A percentile compares a stretch with the other conserved stretches of the same genome.
Evolutionary conservation across 2,888 invertebrate species (phyloP).

Genomic region (Amblyjoppa fuscipennis): DNA sequence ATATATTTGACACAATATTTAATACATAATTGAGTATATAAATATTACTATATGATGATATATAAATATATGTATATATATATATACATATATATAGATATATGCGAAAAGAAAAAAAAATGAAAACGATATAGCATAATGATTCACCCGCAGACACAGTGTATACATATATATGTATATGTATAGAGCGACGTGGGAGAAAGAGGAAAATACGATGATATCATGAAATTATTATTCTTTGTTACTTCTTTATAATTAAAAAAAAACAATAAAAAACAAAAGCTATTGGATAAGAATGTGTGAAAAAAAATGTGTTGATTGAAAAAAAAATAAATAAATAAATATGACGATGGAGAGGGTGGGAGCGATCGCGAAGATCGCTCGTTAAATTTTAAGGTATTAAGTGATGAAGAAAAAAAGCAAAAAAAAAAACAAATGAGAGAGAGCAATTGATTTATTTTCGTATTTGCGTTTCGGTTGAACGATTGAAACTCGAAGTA

Average conservation of each 20-base stretch:
- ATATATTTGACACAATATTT: slow-evolving; percentile 82
- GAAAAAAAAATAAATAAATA: background rate
- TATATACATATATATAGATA: slow-evolving; percentile 35
- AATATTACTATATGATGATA: slow-evolving; percentile 74
- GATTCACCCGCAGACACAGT: slow-evolving; percentile 30
- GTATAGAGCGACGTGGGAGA: slow-evolving; percentile 55
- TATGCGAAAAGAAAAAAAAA: slow-evolving; percentile 29
- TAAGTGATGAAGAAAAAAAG: background rate
- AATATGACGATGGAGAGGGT: background rate
- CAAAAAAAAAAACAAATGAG: background rate
- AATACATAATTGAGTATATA: slow-evolving; percentile 81
- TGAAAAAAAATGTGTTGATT: slow-evolving; percentile 29
- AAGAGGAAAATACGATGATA: slow-evolving; percentile 73
- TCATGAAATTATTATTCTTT: slow-evolving; percentile 85
- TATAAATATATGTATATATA: slow-evolving; percentile 57
- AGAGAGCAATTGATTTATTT: slow-evolving; percentile 19
- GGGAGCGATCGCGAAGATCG: slow-evolving; percentile 36
- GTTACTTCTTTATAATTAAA: slow-evolving; percentile 85
- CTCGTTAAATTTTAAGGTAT: slow-evolving; percentile 16
- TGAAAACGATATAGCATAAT: slow-evolving; percentile 24
- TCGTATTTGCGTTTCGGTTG: slow-evolving; percentile 5
- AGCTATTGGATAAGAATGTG: slow-evolving; percentile 59
- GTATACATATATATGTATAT: slow-evolving; percentile 74
- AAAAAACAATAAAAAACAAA: slow-evolving; percentile 81
- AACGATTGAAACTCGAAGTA: background rate